Percentiles rank a stretch among this genome's conserved stretches.
These are phyloP conservation scores for Psammodynastes pulverulentus DNA, from an alignment of 2,113 vertebrate genomes.

Conservation along the genomic window DNA sequence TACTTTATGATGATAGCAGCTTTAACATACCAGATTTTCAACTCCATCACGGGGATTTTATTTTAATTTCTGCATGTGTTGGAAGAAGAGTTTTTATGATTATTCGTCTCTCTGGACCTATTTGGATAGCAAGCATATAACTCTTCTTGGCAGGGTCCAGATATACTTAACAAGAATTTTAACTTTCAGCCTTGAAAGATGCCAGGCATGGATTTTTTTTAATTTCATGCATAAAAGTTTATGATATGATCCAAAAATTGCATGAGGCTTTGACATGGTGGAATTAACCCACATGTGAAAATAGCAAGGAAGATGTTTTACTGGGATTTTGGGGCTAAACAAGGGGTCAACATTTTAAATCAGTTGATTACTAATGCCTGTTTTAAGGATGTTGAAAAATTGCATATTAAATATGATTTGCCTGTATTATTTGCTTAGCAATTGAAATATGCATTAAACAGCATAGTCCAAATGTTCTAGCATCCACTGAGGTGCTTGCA, in stretches of 20 bases:
- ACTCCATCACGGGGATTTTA: not conserved
- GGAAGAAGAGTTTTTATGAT: not conserved
- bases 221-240: not conserved
- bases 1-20: not conserved
- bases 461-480: not conserved
- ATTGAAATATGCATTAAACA: not conserved
- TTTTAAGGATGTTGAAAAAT: not conserved
- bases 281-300: not conserved
- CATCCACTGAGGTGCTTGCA: not conserved
- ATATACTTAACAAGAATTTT: not conserved
- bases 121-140: not conserved
- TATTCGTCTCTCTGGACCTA: not conserved
- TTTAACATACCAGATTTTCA: not conserved
- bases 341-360: not conserved
- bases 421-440: not conserved
- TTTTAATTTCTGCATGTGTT: not conserved
- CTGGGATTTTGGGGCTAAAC: not conserved
- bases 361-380: not conserved
- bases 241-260: not conserved
- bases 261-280: not conserved
- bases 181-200: not conserved
- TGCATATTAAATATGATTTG: not conserved
- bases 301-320: not conserved
- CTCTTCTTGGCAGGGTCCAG: not conserved
- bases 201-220: not conserved